A percentile compares a stretch with the other conserved stretches of the same genome.
phyloP scores from a whole-genome alignment of 2,113 vertebrate genomes.

The Thamnaconus septentrionalis region DNA sequence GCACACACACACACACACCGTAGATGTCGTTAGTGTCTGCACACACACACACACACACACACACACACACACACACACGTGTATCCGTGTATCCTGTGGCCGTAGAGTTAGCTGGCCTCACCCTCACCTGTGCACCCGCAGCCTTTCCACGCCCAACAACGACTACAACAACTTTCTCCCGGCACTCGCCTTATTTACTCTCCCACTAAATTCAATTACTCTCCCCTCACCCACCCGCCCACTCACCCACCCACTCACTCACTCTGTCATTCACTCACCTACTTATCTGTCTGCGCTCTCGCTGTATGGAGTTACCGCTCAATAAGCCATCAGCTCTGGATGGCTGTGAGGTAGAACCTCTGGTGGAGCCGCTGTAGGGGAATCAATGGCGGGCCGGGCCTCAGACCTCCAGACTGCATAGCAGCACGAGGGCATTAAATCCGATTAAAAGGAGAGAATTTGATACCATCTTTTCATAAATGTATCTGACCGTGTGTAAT shows the following conservation, averaged over 20 bases:
- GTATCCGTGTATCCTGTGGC: constrained; percentile 64
- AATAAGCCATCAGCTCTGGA: constrained; percentile 56
- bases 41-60: constrained; percentile 67
- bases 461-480: too few species aligned
- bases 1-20: too few species aligned
- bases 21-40: constrained; percentile 4
- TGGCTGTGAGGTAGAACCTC: constrained; percentile 31
- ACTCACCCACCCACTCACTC: constrained; percentile 63
- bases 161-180: constrained; percentile 67
- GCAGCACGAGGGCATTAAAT: neutral
- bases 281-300: constrained; percentile 63
- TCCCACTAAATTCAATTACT: constrained; percentile 62
- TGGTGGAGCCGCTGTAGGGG: constrained; percentile 47
- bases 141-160: constrained; percentile 75
- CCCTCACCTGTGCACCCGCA: constrained; percentile 76
- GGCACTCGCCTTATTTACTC: constrained; percentile 67
- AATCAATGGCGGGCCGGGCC: constrained; percentile 38
- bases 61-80: constrained; percentile 59
- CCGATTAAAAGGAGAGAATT: neutral
- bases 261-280: constrained; percentile 77
- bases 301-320: constrained; percentile 62
- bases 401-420: constrained; percentile 31
- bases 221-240: constrained; percentile 62
- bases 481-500: neutral
- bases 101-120: constrained; percentile 73